phyloP scores from a whole-genome alignment of 2,113 vertebrate genomes.

The Lichenostomus cassidix region DNA sequence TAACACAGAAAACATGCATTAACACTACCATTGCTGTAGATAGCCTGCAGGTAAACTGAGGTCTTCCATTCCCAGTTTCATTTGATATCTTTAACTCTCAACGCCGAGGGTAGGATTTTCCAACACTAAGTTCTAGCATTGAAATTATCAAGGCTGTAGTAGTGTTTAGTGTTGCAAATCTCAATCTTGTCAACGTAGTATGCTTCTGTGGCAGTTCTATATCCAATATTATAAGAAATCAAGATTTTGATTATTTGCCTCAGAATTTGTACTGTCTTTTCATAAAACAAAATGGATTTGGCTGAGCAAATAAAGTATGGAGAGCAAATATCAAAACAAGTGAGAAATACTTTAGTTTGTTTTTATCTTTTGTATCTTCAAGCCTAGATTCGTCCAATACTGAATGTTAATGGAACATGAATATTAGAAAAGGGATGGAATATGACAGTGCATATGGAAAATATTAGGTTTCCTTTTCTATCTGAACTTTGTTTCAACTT shows the following conservation, averaged over 20 bases:
- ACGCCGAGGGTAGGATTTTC: constrained; percentile 45
- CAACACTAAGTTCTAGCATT: constrained; percentile 57
- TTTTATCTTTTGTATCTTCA: constrained; percentile 42
- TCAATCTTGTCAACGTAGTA: constrained; percentile 40
- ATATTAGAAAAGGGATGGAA: constrained; percentile 78
- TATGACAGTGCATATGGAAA: constrained; percentile 86
- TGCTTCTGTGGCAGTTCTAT: constrained; percentile 48
- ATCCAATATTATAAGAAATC: constrained; percentile 48
- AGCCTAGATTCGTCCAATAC: constrained; percentile 53
- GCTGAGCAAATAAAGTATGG: constrained; percentile 34
- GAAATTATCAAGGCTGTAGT: constrained; percentile 59
- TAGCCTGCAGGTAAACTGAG: constrained; percentile 71
- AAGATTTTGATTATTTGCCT: constrained; percentile 22
- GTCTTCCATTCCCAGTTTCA: constrained; percentile 81
- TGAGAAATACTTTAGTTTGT: constrained; percentile 13
- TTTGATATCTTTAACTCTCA: constrained; percentile 42
- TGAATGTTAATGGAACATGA: constrained; percentile 78
- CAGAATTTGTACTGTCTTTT: constrained; percentile 30
- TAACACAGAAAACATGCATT: constrained; percentile 67
- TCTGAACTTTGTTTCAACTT: constrained; percentile 42
- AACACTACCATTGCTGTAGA: constrained; percentile 67
- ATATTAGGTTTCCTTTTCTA: constrained; percentile 74
- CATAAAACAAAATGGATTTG: constrained; percentile 26
- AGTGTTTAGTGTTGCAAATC: constrained; percentile 60
- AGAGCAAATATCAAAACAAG: constrained; percentile 52